A percentile compares a stretch with the other conserved stretches of the same genome.
Evolutionary conservation across 2,888 invertebrate genomes (phyloP).

Genomic region (Parapristionchus giblindavisi): DNA sequence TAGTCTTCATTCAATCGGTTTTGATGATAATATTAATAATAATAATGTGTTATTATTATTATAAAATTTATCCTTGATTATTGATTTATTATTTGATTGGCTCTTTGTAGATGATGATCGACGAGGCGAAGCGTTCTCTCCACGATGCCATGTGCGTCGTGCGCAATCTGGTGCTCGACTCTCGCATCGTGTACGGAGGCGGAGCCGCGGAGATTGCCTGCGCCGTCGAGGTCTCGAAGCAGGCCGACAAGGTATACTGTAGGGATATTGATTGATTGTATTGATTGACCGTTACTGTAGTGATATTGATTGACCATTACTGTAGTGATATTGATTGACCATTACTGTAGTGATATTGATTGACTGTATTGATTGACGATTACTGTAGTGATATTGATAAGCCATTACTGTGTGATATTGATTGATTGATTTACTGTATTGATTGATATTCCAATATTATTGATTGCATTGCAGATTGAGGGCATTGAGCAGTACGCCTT

Average conservation of each 20-base stretch:
- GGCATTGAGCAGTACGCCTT: conserved; percentile 96
- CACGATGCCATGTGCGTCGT: conserved; percentile 82
- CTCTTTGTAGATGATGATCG: conserved; percentile 76
- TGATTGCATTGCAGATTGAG: conserved; percentile 74
- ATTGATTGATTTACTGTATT: not conserved
- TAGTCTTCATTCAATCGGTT: too few relatives aligned
- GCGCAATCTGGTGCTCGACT: conserved; percentile 79
- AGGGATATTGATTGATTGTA: not conserved
- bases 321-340: not conserved
- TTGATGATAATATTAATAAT: too few relatives aligned
- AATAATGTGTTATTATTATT: not conserved
- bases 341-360: not conserved
- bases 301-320: not conserved
- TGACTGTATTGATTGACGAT: too few relatives aligned
- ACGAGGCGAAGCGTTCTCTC: conserved; percentile 80
- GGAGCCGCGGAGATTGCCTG: conserved; percentile 96
- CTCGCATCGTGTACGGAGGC: conserved; percentile 91
- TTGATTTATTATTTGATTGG: not conserved
- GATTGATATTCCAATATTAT: not conserved
- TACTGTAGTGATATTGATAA: too few relatives aligned
- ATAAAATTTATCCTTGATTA: not conserved
- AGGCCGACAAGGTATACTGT: conserved; percentile 78
- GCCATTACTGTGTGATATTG: too few relatives aligned
- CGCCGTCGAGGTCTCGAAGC: conserved; percentile 86
- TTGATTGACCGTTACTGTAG: not conserved